These are phyloP conservation scores for Amblyteles armatorius DNA, from an alignment of 2,888 invertebrate genomes.

Conservation along the genomic window DNA sequence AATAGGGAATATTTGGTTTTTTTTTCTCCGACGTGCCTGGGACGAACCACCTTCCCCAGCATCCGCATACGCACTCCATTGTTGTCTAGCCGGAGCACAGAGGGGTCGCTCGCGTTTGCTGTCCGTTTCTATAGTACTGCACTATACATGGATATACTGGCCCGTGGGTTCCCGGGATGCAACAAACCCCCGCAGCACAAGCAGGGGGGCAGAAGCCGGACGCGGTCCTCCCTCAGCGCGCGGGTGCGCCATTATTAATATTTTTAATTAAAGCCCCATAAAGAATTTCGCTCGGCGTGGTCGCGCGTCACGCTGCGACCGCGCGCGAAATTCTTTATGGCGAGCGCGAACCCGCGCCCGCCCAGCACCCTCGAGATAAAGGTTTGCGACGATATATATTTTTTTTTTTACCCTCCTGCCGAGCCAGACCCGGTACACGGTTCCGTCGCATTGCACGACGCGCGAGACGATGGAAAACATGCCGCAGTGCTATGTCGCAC, in stretches of 20 bases:
- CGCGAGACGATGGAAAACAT: conserved; percentile 47
- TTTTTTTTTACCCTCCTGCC: conserved; percentile 42
- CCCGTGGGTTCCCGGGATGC: conserved; percentile 45
- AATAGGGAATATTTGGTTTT: conserved; percentile 27
- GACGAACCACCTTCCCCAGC: conserved; percentile 46
- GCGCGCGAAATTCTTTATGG: conserved; percentile 68
- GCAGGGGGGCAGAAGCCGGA: conserved; percentile 56
- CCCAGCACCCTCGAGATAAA: conserved; percentile 66
- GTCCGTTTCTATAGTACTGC: conserved; percentile 62
- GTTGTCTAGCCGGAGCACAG: conserved; percentile 61
- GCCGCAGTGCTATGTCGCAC: conserved; percentile 37
- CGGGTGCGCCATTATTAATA: conserved; percentile 78
- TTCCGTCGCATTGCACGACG: conserved; percentile 27
- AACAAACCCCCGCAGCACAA: conserved; percentile 41
- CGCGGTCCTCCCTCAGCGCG: conserved; percentile 55
- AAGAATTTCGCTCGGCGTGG: conserved; percentile 72
- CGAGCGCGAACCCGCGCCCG: conserved; percentile 48
- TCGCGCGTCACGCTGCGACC: conserved; percentile 65
- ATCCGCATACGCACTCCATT: conserved; percentile 62
- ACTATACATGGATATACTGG: conserved; percentile 39
- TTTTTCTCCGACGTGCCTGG: conserved; percentile 20
- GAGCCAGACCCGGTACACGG: conserved; percentile 29
- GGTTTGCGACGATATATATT: conserved; percentile 64
- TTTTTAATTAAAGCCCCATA: conserved; percentile 81
- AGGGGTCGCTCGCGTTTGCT: conserved; percentile 63